Conservation (phyloP, 2,113 vertebrate species). For the Ailurus styani region DNA sequence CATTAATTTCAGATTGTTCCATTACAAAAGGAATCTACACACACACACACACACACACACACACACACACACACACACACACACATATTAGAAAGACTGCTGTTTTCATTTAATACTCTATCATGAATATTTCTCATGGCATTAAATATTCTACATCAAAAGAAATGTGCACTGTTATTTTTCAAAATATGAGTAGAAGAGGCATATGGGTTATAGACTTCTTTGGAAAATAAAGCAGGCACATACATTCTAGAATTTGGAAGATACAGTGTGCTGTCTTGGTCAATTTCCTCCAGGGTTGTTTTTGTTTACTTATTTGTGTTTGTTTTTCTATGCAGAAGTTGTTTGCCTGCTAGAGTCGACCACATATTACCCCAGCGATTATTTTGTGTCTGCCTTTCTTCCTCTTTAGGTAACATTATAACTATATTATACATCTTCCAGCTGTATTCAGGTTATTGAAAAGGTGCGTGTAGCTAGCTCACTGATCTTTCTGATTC, state of each 20-base stretch:
- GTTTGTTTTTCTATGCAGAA: background rate
- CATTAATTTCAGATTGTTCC: background rate
- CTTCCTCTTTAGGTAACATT: background rate
- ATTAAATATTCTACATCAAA: background rate
- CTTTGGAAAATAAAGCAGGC: background rate
- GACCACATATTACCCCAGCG: background rate
- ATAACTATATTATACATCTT: background rate
- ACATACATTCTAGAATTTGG: background rate
- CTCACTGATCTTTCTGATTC: background rate
- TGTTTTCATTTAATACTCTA: background rate
- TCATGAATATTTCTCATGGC: background rate
- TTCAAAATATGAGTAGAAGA: background rate
- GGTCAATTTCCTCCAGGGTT: background rate
- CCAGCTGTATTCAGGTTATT: background rate
- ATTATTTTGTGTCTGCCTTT: background rate
- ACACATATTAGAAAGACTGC: background rate
- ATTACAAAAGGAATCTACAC: background rate
- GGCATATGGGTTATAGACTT: background rate
- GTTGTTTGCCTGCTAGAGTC: background rate
- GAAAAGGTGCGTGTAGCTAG: background rate
- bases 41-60: background rate
- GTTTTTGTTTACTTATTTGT: background rate
- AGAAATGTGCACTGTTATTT: background rate
- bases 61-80: background rate
- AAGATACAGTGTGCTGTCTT: background rate